These are phyloP conservation scores for Mimumesa dahlbomi DNA, from an alignment of 2,888 invertebrate species.

Conservation along the genomic window DNA sequence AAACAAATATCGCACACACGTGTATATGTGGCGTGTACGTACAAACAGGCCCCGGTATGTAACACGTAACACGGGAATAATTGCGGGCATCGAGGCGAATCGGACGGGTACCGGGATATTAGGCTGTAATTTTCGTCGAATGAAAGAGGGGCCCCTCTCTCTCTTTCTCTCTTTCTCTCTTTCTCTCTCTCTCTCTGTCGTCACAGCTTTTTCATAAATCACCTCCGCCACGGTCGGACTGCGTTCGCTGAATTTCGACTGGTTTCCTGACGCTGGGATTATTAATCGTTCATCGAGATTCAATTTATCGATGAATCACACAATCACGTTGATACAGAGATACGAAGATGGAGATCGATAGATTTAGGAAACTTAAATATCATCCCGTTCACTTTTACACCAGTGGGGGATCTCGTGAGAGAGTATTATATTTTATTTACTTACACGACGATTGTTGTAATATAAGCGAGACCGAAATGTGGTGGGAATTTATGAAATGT, in stretches of 20 bases:
- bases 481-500: too few species aligned
- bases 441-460: too few species aligned
- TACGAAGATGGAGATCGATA: background rate
- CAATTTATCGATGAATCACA: background rate
- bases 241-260: conserved; percentile 25
- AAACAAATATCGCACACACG: conserved; percentile 24
- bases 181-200: background rate
- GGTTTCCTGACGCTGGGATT: conserved; percentile 8
- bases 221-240: conserved; percentile 27
- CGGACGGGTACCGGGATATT: conserved; percentile 42
- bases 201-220: conserved; percentile 53
- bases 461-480: too few species aligned
- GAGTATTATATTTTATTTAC: too few species aligned
- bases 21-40: background rate
- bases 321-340: too few species aligned
- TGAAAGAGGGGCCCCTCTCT: conserved; percentile 40
- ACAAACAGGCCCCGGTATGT: too few species aligned
- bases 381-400: too few species aligned
- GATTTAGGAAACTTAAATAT: too few species aligned
- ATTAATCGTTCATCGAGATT: background rate
- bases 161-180: background rate
- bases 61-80: too few species aligned
- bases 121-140: conserved; percentile 48
- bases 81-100: conserved; percentile 46
- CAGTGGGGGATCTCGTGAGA: too few species aligned